A percentile compares a stretch with the other conserved stretches of the same genome.
Conservation (phyloP, 2,113 vertebrate genomes). For the Rhea pennata region DNA sequence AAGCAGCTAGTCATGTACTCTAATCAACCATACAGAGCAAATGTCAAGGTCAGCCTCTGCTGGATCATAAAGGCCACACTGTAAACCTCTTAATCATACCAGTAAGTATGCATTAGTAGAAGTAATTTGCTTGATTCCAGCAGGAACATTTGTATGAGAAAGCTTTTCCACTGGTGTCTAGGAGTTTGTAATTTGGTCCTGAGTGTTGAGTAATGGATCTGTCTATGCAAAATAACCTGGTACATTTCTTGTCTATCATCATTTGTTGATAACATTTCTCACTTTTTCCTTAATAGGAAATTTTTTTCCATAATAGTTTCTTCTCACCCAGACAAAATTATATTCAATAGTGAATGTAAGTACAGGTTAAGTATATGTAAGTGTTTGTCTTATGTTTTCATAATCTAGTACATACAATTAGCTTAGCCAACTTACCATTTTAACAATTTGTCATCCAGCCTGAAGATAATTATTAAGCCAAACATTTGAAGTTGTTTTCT, state of each 20-base stretch:
- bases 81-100: not conserved
- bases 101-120: not conserved
- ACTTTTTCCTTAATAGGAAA: not conserved
- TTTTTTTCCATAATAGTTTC: not conserved
- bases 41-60: not conserved
- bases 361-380: not conserved
- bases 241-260: rapidly evolving
- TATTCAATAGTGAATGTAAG: not conserved
- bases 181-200: not conserved
- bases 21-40: not conserved
- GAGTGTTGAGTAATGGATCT: not conserved
- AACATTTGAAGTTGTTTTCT: not conserved
- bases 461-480: not conserved
- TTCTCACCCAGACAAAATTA: not conserved
- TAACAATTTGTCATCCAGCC: not conserved
- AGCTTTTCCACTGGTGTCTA: not conserved
- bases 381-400: not conserved
- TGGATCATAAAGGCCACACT: not conserved
- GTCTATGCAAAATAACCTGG: not conserved
- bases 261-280: not conserved
- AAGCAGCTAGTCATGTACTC: not conserved
- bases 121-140: not conserved
- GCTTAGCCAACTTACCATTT: not conserved
- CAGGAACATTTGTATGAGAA: not conserved
- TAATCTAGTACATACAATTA: not conserved